phyloP scores from a whole-genome alignment of 1,140 invertebrate species.

The Drosophila arizonae region DNA sequence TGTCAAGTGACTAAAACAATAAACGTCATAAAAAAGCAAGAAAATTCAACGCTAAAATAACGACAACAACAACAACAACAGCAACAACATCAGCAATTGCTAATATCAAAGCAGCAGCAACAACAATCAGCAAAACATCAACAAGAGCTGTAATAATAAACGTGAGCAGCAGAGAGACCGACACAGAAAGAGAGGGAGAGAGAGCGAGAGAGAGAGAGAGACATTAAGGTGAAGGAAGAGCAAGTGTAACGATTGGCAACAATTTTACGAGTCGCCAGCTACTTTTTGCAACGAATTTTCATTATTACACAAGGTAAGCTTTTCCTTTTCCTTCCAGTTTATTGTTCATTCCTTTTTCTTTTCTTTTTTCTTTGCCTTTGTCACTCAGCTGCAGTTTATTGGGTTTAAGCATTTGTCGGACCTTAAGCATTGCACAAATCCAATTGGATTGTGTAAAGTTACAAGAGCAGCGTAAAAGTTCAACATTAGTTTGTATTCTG shows the following conservation, averaged over 20 bases:
- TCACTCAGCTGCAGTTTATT: constrained; percentile 37
- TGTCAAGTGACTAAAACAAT: constrained; percentile 73
- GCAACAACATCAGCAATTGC: constrained; percentile 10
- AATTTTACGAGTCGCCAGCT: constrained; percentile 75
- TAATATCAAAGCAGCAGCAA: constrained; percentile 18
- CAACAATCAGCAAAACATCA: constrained; percentile 19
- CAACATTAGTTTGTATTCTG: constrained; percentile 13
- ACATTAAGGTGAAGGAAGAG: background rate
- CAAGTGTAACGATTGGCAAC: constrained; percentile 62
- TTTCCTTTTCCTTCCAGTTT: constrained; percentile 20
- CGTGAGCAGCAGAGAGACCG: background rate
- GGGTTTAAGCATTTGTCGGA: constrained; percentile 33
- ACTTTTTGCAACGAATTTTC: constrained; percentile 78
- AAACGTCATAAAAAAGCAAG: constrained; percentile 53
- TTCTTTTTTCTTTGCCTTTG: constrained; percentile 10
- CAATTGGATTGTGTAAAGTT: constrained; percentile 20
- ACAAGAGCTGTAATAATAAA: constrained; percentile 19
- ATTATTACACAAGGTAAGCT: constrained; percentile 73
- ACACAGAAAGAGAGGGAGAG: background rate
- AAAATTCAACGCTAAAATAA: constrained; percentile 54
- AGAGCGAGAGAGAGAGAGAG: too few relatives aligned
- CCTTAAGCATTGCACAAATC: constrained; percentile 2
- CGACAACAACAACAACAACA: constrained; percentile 22
- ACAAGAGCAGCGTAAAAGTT: constrained; percentile 14
- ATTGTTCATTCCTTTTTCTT: too few relatives aligned